A percentile compares a stretch with the other conserved stretches of the same genome.
These are phyloP conservation scores for Synergus japonicus DNA, from an alignment of 2,888 invertebrate genomes.

Conservation along the genomic window DNA sequence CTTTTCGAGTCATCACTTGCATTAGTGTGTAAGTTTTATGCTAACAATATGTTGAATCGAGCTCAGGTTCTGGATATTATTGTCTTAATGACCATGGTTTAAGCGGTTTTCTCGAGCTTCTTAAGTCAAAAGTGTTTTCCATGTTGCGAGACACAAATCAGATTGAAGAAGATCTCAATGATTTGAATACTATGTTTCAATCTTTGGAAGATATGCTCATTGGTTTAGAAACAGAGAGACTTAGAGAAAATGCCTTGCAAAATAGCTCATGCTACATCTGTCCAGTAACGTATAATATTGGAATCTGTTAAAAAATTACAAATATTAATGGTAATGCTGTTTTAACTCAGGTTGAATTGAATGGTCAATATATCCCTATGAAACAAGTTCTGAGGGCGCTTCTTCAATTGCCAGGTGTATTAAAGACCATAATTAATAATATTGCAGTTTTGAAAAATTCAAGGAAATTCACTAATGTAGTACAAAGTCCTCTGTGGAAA, in stretches of 20 bases:
- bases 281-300: constrained; percentile 41
- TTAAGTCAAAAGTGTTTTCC: not conserved
- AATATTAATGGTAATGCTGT: constrained; percentile 37
- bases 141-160: constrained; percentile 1
- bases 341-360: constrained; percentile 46
- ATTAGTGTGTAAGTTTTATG: constrained; percentile 3
- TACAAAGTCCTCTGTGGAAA: constrained; percentile 52
- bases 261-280: constrained; percentile 38
- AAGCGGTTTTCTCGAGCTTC: constrained; percentile 3
- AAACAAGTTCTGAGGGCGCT: constrained; percentile 42
- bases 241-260: constrained; percentile 42
- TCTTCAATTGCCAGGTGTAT: constrained; percentile 47
- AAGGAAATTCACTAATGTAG: constrained; percentile 46
- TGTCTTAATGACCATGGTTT: not conserved
- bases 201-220: constrained; percentile 4
- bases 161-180: not conserved
- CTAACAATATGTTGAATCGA: not conserved
- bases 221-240: constrained; percentile 4
- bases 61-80: not conserved
- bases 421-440: constrained; percentile 42
- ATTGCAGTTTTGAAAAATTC: constrained; percentile 40
- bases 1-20: not conserved
- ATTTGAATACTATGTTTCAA: constrained; percentile 4
- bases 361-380: constrained; percentile 48
- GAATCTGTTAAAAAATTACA: constrained; percentile 40